Evolutionary conservation across 2,888 invertebrate species (phyloP).

Genomic region (Ophion ellenae): DNA sequence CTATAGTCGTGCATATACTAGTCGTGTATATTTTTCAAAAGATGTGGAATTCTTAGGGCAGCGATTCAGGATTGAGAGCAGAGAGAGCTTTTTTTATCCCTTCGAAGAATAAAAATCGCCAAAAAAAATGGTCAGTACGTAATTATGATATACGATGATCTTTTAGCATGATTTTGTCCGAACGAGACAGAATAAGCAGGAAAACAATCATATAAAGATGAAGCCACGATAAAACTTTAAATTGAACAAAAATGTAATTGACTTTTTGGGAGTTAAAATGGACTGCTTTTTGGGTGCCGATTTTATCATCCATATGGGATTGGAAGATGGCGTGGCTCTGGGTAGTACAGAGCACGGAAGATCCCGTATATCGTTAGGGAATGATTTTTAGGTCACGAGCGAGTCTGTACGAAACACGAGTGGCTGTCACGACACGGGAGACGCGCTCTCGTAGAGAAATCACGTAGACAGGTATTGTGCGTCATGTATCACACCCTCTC

Average conservation of each 20-base stretch:
- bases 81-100: no score
- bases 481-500: slow-evolving; percentile 31
- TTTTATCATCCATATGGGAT: neutral
- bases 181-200: no score
- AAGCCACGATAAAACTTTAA: no score
- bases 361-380: slow-evolving; percentile 12
- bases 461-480: slow-evolving; percentile 52
- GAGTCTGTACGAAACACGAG: slow-evolving; percentile 41
- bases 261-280: neutral
- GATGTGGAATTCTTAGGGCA: neutral
- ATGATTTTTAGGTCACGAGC: slow-evolving; percentile 66
- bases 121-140: no score
- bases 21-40: no score
- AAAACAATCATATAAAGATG: no score
- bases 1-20: no score
- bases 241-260: no score
- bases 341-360: neutral
- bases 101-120: no score
- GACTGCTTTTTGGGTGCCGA: neutral
- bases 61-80: no score
- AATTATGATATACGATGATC: no score
- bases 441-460: slow-evolving; percentile 44
- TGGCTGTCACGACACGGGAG: slow-evolving; percentile 44
- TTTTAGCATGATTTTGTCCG: no score
- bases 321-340: neutral